phyloP scores from a whole-genome alignment of 1,140 invertebrate species.

The Euglossa dilemma region DNA sequence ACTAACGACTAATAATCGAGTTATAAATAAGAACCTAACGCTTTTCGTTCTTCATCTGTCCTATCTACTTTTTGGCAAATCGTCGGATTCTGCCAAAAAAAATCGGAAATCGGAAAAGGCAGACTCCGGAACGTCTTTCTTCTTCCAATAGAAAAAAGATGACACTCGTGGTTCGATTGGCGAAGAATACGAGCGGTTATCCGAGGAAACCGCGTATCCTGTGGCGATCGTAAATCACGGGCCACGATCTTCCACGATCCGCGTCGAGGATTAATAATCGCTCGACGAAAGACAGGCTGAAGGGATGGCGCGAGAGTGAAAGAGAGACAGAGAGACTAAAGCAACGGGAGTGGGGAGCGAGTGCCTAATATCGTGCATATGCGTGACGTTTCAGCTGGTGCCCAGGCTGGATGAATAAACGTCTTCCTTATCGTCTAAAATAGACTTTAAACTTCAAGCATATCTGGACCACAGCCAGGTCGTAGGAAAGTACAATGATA shows the following conservation, averaged over 20 bases:
- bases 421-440: slow-evolving; percentile 82
- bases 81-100: not conserved
- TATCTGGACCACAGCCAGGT: slow-evolving; percentile 80
- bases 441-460: slow-evolving; percentile 80
- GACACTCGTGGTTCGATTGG: not conserved
- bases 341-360: slow-evolving; percentile 18
- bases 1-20: no score
- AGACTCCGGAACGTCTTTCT: not conserved
- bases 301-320: no score
- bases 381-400: slow-evolving; percentile 77
- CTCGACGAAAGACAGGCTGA: slow-evolving; percentile 6
- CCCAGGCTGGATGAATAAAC: slow-evolving; percentile 80
- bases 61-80: not conserved
- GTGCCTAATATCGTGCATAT: slow-evolving; percentile 74
- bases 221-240: slow-evolving; percentile 46
- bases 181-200: slow-evolving; percentile 9
- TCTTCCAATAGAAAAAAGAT: no score
- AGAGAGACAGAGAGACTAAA: not conserved
- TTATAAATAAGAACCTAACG: not conserved
- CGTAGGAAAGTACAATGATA: slow-evolving; percentile 78
- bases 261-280: slow-evolving; percentile 62
- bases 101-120: not conserved
- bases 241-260: slow-evolving; percentile 41
- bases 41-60: not conserved
- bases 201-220: slow-evolving; percentile 14